phyloP scores from a whole-genome alignment of 2,113 vertebrate genomes.

The Athene noctua region DNA sequence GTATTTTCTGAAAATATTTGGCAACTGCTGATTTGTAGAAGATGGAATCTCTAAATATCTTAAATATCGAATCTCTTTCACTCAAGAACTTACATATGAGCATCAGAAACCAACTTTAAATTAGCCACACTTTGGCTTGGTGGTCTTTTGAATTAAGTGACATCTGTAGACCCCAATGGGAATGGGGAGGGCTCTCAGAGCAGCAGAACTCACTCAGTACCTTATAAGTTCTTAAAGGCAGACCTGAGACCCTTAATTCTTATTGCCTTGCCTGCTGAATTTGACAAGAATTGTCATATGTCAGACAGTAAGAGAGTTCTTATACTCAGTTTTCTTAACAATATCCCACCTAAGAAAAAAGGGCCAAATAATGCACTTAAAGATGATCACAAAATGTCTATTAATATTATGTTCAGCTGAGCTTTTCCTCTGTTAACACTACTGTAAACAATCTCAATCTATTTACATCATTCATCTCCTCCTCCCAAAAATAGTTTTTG shows the following conservation, averaged over 20 bases:
- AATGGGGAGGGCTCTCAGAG: not conserved
- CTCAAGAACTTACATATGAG: not conserved
- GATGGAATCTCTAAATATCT: not conserved
- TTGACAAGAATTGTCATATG: not conserved
- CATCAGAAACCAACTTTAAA: not conserved
- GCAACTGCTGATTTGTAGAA: not conserved
- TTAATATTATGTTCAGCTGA: not conserved
- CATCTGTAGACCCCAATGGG: not conserved
- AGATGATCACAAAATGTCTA: not conserved
- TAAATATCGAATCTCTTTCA: not conserved
- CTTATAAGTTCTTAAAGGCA: not conserved
- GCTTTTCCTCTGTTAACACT: not conserved
- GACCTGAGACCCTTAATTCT: not conserved
- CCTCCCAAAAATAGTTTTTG: not conserved
- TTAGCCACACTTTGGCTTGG: not conserved
- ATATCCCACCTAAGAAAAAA: not conserved
- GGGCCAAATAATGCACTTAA: not conserved
- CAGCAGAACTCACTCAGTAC: not conserved
- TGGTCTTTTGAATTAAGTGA: not conserved
- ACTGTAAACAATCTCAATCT: not conserved
- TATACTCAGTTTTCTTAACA: not conserved
- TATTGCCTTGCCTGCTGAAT: not conserved
- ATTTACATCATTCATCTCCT: not conserved
- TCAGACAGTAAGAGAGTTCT: not conserved
- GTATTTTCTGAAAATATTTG: not conserved